Percentiles rank a stretch among this genome's conserved stretches.
These are phyloP conservation scores for Luperina testacea DNA, from an alignment of 2,888 invertebrate species.

Conservation along the genomic window DNA sequence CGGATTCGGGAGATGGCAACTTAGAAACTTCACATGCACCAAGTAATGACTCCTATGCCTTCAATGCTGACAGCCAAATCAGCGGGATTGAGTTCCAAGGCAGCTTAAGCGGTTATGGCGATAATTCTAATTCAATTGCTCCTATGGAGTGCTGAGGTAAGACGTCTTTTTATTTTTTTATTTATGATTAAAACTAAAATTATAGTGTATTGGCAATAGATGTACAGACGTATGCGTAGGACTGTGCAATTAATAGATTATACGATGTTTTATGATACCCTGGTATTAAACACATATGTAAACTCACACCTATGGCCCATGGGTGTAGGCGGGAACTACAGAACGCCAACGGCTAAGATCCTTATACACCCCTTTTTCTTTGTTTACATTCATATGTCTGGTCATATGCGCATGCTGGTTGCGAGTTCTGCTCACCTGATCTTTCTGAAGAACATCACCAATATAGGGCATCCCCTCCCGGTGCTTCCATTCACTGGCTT, in stretches of 20 bases:
- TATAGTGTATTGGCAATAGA: too few relatives aligned
- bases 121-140: conserved; percentile 91
- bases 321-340: not conserved
- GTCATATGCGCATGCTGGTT: not conserved
- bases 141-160: conserved; percentile 91
- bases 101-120: conserved; percentile 88
- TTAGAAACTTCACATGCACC: conserved; percentile 81
- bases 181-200: not conserved
- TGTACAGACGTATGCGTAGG: too few relatives aligned
- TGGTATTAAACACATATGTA: not conserved
- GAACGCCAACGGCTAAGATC: not conserved
- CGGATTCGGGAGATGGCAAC: conserved; percentile 82
- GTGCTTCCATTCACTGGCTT: not conserved
- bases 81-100: conserved; percentile 85
- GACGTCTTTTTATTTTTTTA: conserved; percentile 28
- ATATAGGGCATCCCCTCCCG: not conserved
- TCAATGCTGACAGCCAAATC: conserved; percentile 87
- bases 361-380: not conserved
- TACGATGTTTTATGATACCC: not conserved
- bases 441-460: not conserved
- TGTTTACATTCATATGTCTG: not conserved
- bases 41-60: conserved; percentile 85
- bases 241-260: not conserved
- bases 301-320: not conserved
- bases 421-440: not conserved